Conservation (phyloP, 2,888 invertebrate genomes). For the Pandemis heparana region DNA sequence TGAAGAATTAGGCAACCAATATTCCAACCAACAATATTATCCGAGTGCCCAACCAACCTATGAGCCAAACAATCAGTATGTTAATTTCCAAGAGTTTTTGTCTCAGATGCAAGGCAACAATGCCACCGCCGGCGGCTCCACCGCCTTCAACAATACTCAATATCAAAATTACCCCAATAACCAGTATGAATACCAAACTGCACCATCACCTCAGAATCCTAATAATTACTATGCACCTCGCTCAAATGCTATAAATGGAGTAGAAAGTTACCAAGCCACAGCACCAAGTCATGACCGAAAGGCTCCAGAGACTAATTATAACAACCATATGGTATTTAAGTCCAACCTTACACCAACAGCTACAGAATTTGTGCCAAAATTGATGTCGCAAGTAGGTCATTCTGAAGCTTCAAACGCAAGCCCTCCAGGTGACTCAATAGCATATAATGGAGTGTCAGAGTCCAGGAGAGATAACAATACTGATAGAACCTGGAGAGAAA, state of each 20-base stretch:
- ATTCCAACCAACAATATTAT: constrained; percentile 70
- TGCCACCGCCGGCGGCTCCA: constrained; percentile 51
- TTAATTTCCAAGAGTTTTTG: constrained; percentile 77
- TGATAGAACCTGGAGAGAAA: constrained; percentile 35
- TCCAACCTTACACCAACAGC: constrained; percentile 86
- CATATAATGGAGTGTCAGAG: constrained; percentile 50
- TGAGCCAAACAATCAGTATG: constrained; percentile 72
- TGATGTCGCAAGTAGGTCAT: constrained; percentile 55
- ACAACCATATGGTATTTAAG: constrained; percentile 70
- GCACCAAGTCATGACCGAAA: constrained; percentile 59
- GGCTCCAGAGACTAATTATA: constrained; percentile 54
- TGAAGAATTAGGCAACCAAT: constrained; percentile 68
- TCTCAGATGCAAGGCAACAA: constrained; percentile 72
- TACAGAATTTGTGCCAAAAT: constrained; percentile 85
- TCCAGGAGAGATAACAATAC: constrained; percentile 44
- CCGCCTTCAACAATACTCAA: constrained; percentile 64
- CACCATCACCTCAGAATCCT: constrained; percentile 64
- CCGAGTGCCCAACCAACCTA: constrained; percentile 58
- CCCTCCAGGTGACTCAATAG: constrained; percentile 55
- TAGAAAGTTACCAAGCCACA: constrained; percentile 58
- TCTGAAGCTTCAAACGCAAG: constrained; percentile 57
- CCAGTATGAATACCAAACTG: constrained; percentile 71
- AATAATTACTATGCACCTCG: constrained; percentile 59
- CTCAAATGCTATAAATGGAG: constrained; percentile 56
- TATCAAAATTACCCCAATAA: constrained; percentile 68